A percentile compares a stretch with the other conserved stretches of the same genome.
Evolutionary conservation across 2,797 vertebrate species (phyloP).

Genomic region (Alfaro cultratus): DNA sequence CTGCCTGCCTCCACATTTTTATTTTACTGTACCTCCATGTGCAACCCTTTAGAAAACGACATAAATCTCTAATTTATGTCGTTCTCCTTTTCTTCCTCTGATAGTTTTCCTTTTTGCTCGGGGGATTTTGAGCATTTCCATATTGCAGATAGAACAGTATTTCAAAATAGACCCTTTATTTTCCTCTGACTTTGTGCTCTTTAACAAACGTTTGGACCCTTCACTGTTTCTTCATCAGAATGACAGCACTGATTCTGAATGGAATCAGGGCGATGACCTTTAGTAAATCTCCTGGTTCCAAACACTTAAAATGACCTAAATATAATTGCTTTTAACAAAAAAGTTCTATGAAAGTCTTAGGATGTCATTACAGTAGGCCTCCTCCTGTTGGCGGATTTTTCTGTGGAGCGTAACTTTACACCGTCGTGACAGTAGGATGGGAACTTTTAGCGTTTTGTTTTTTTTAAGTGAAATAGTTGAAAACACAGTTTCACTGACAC

Average conservation of each 20-base stretch:
- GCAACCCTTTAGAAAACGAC: background rate
- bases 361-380: background rate
- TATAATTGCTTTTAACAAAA: background rate
- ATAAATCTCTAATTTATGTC: background rate
- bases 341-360: background rate
- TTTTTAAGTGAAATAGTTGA: background rate
- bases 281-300: background rate
- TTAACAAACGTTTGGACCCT: conserved; percentile 26
- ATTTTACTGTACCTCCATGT: background rate
- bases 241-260: conserved; percentile 22
- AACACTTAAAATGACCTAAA: background rate
- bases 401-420: background rate
- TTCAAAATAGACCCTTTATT: conserved; percentile 29
- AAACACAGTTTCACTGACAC: conserved; percentile 29
- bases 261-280: background rate
- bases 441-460: background rate
- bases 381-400: too few species aligned
- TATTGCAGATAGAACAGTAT: conserved; percentile 24
- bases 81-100: conserved; percentile 20
- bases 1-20: background rate
- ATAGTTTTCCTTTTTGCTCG: conserved; percentile 9
- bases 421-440: background rate
- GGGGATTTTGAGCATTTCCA: background rate
- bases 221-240: conserved; percentile 31
- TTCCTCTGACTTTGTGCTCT: conserved; percentile 37